phyloP scores from a whole-genome alignment of 1,140 invertebrate genomes.

The Tribolium castaneum region DNA sequence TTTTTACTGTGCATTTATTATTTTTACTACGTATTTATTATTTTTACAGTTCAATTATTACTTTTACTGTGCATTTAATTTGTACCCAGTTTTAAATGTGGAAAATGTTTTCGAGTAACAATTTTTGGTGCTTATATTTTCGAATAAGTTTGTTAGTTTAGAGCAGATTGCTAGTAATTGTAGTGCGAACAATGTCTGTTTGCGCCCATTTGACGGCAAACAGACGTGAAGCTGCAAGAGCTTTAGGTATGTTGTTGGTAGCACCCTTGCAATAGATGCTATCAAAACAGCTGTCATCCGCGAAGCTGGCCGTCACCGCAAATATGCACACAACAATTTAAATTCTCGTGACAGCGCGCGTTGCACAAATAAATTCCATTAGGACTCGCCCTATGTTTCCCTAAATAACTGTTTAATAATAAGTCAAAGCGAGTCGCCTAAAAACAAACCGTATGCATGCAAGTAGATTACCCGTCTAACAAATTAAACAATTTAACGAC shows the following conservation, averaged over 20 bases:
- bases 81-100: too few relatives aligned
- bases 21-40: too few relatives aligned
- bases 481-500: slow-evolving; percentile 29
- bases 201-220: not conserved
- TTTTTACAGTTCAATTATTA: too few relatives aligned
- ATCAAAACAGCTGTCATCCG: slow-evolving; percentile 6
- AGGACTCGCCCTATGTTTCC: slow-evolving; percentile 2
- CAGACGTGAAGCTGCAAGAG: not conserved
- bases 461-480: slow-evolving; percentile 1
- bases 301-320: not conserved
- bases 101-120: too few relatives aligned
- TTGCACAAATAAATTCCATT: slow-evolving; percentile 35
- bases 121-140: too few relatives aligned
- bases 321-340: slow-evolving; percentile 29
- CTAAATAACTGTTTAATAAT: slow-evolving; percentile 35
- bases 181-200: not conserved
- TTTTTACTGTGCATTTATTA: too few relatives aligned
- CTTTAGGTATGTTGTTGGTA: not conserved
- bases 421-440: slow-evolving; percentile 26
- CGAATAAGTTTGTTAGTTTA: too few relatives aligned
- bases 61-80: too few relatives aligned
- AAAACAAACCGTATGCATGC: slow-evolving; percentile 28
- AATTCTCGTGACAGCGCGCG: slow-evolving; percentile 27
- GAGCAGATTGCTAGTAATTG: not conserved
- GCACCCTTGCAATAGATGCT: not conserved